Evolutionary conservation across 2,797 vertebrate genomes (phyloP).

Genomic region (Tenualosa ilisha): DNA sequence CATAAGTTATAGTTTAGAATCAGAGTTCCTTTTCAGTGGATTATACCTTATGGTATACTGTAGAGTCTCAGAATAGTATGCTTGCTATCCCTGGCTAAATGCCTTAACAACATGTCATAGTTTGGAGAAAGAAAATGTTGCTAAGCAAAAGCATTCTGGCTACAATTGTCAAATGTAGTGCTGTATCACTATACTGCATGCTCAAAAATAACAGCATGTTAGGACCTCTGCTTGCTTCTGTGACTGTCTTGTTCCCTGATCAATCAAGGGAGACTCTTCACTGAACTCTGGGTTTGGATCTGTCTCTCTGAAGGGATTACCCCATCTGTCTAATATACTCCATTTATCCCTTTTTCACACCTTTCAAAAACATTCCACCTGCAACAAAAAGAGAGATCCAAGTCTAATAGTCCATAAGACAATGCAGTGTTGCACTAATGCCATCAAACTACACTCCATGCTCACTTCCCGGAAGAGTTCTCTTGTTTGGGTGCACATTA

Average conservation of each 20-base stretch:
- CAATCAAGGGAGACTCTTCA: neutral
- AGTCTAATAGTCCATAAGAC: conserved; percentile 26
- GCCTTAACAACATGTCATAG: neutral
- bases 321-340: neutral
- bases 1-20: neutral
- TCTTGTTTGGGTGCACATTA: conserved; percentile 39
- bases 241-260: neutral
- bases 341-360: neutral
- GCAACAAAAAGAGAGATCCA: neutral
- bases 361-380: neutral
- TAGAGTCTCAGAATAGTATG: neutral
- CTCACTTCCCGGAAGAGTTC: conserved; percentile 41
- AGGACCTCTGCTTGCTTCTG: neutral
- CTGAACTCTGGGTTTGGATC: neutral
- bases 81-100: neutral
- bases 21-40: neutral
- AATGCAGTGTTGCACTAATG: conserved; percentile 34
- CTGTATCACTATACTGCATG: neutral
- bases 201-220: neutral
- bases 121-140: neutral
- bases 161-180: neutral
- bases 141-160: neutral
- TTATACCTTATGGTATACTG: neutral
- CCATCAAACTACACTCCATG: conserved; percentile 30
- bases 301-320: neutral